Evolutionary conservation across 2,797 vertebrate species (phyloP).

Genomic region (Falco novaeseelandiae): DNA sequence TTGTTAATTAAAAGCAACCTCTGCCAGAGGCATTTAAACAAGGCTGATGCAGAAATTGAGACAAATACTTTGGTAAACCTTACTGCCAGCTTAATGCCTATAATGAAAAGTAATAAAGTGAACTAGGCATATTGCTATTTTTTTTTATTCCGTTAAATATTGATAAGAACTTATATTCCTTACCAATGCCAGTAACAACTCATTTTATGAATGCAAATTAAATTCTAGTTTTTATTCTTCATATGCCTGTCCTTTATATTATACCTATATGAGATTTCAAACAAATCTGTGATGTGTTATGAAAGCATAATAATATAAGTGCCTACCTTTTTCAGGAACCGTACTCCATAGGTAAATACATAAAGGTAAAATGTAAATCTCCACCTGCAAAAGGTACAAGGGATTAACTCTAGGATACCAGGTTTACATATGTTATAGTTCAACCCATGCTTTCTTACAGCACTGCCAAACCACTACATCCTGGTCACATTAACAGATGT

Average conservation of each 20-base stretch:
- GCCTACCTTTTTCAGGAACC: conserved; percentile 96
- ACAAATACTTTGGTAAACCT: neutral
- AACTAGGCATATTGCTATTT: neutral
- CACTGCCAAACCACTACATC: neutral
- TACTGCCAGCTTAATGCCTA: neutral
- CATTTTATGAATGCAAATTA: conserved; percentile 7
- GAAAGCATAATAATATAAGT: conserved; percentile 42
- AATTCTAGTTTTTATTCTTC: neutral
- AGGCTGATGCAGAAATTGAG: neutral
- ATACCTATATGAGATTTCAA: neutral
- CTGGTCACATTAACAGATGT: neutral
- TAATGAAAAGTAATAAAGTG: neutral
- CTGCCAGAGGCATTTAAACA: neutral
- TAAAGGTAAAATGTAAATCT: conserved; percentile 96
- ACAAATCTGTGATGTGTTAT: neutral
- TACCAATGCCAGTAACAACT: neutral
- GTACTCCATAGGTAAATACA: conserved; percentile 94
- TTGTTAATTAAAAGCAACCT: neutral
- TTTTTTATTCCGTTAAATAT: neutral
- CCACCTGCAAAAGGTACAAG: conserved; percentile 88
- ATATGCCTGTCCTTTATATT: neutral
- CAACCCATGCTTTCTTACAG: neutral
- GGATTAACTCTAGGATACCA: conserved; percentile 49
- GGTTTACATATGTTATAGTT: conserved; percentile 29
- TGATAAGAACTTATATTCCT: neutral